Conservation (phyloP, 2,888 invertebrate genomes). For the Brassicogethes aeneus region DNA sequence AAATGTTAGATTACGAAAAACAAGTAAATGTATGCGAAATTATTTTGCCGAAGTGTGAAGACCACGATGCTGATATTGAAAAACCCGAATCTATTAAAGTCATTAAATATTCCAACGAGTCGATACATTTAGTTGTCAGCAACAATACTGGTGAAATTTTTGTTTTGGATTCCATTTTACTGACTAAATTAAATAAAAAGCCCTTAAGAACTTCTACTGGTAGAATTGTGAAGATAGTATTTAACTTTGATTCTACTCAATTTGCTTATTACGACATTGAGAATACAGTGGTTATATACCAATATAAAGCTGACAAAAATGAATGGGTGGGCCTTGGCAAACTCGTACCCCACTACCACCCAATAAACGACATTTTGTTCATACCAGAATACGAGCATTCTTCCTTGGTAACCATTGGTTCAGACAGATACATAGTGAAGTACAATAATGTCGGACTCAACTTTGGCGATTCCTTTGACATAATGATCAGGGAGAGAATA, state of each 20-base stretch:
- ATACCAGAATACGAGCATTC: constrained; percentile 35
- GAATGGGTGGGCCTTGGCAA: constrained; percentile 52
- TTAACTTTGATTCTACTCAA: constrained; percentile 45
- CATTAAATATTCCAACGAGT: constrained; percentile 47
- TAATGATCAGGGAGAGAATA: constrained; percentile 47
- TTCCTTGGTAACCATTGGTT: constrained; percentile 49
- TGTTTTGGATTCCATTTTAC: constrained; percentile 50
- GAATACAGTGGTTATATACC: constrained; percentile 45
- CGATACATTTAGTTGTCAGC: constrained; percentile 50
- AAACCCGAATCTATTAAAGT: background rate
- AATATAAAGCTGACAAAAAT: constrained; percentile 34
- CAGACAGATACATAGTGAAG: constrained; percentile 51
- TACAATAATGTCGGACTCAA: constrained; percentile 32
- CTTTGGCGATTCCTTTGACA: constrained; percentile 26
- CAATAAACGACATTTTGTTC: constrained; percentile 50
- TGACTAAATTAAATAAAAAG: constrained; percentile 40
- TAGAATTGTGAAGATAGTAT: constrained; percentile 45
- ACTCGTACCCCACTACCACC: constrained; percentile 51
- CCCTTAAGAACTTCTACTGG: constrained; percentile 43
- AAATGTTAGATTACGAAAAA: background rate
- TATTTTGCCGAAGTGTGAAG: background rate
- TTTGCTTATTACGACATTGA: constrained; percentile 48
- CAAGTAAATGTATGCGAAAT: background rate
- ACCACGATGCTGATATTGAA: background rate
- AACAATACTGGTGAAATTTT: constrained; percentile 49